These are phyloP conservation scores for Empis livida DNA, from an alignment of 2,888 invertebrate genomes.

Conservation along the genomic window DNA sequence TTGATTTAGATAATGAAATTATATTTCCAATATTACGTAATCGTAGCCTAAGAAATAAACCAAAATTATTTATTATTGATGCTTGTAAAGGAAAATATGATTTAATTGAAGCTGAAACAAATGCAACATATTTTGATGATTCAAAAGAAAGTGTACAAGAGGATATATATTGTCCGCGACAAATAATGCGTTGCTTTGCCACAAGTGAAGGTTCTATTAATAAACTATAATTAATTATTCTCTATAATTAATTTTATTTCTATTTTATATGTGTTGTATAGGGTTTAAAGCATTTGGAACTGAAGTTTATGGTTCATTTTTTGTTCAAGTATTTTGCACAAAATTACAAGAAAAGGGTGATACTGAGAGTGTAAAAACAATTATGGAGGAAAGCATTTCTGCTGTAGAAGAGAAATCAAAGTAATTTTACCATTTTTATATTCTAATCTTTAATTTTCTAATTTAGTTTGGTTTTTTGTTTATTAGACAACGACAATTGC, in stretches of 20 bases:
- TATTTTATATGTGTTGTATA: no score
- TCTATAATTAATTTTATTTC: no score
- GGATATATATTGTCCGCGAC: no score
- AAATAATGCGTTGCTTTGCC: background rate
- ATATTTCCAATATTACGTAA: background rate
- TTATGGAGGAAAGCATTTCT: background rate
- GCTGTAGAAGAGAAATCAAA: no score
- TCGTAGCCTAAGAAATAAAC: background rate
- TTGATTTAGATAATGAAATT: background rate
- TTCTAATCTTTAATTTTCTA: no score
- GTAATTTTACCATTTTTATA: no score
- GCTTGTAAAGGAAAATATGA: background rate
- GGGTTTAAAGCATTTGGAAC: background rate
- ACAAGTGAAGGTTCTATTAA: background rate
- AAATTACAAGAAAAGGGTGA: background rate
- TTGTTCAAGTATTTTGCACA: background rate
- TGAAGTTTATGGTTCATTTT: background rate
- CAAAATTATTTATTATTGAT: background rate
- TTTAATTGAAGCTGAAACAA: background rate
- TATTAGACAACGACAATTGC: no score
- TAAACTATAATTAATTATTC: background rate
- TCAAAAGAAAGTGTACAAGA: no score
- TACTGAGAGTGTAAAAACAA: background rate
- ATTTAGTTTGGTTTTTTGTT: no score
- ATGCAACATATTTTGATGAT: background rate